Percentiles rank a stretch among this genome's conserved stretches.
phyloP scores from a whole-genome alignment of 2,888 invertebrate genomes.

The Acrocyrtus sp. region DNA sequence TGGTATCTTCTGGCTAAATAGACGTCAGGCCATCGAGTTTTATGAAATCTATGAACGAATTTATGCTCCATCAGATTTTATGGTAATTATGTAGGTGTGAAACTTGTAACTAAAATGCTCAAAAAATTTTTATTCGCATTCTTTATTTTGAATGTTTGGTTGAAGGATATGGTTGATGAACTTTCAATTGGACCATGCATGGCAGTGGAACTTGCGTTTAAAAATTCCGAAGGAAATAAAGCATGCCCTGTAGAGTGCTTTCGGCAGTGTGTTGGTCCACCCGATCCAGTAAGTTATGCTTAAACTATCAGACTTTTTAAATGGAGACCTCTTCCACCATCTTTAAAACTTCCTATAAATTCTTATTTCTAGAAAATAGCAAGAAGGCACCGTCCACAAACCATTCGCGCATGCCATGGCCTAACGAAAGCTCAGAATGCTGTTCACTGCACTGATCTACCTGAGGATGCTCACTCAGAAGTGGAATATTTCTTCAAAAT shows the following conservation, averaged over 20 bases:
- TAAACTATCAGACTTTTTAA: too few relatives aligned
- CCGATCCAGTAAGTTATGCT: conserved; percentile 42
- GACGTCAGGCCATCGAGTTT: conserved; percentile 88
- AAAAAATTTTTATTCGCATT: not conserved
- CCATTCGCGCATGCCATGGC: conserved; percentile 86
- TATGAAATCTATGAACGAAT: conserved; percentile 79
- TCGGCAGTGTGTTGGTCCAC: conserved; percentile 43
- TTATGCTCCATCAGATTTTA: conserved; percentile 46
- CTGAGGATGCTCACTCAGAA: conserved; percentile 87
- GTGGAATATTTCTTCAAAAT: conserved; percentile 65
- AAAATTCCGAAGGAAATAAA: not conserved
- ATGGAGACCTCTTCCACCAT: too few relatives aligned
- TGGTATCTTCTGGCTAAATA: conserved; percentile 81
- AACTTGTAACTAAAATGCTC: not conserved
- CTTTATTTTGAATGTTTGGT: not conserved
- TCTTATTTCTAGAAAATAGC: conserved; percentile 80
- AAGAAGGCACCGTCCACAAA: conserved; percentile 82
- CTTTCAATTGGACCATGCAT: conserved; percentile 53
- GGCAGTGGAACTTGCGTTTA: conserved; percentile 44
- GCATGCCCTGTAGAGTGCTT: conserved; percentile 66
- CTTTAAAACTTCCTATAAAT: too few relatives aligned
- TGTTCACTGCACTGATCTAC: conserved; percentile 92
- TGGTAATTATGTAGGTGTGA: conserved; percentile 13
- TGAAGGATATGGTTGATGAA: conserved; percentile 58
- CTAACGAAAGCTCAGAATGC: conserved; percentile 85